These are phyloP conservation scores for Phrynocephalus versicolor DNA, from an alignment of 2,113 vertebrate species.

Conservation along the genomic window DNA sequence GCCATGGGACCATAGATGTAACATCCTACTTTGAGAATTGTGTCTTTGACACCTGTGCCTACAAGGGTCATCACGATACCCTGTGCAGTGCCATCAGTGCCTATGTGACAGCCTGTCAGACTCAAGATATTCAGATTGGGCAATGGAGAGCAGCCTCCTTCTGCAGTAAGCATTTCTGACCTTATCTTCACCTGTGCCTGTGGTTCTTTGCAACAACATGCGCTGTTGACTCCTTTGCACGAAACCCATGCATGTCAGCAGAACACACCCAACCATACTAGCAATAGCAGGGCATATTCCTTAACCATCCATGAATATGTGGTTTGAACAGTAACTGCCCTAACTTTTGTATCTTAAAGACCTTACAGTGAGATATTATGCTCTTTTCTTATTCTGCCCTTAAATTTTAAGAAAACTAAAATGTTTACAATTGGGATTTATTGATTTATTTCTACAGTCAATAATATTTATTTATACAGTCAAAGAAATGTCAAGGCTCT, in stretches of 20 bases:
- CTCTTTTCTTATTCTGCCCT: background rate
- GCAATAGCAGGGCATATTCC: background rate
- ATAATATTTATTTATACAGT: no score
- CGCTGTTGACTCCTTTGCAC: no score
- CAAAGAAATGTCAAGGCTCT: no score
- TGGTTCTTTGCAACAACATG: background rate
- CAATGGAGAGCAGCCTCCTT: conserved; percentile 62
- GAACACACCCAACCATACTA: background rate
- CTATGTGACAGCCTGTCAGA: conserved; percentile 68
- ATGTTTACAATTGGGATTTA: background rate
- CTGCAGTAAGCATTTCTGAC: conserved; percentile 65
- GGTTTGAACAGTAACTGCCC: background rate
- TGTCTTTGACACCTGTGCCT: conserved; percentile 69
- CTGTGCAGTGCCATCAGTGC: conserved; percentile 60
- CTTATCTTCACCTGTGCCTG: no score
- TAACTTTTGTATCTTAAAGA: background rate
- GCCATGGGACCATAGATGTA: conserved; percentile 53
- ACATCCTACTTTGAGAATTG: conserved; percentile 63
- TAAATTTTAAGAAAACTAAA: background rate
- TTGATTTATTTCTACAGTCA: background rate
- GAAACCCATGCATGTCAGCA: background rate
- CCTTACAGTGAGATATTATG: background rate
- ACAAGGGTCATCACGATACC: conserved; percentile 57
- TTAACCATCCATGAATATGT: background rate
- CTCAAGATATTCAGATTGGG: conserved; percentile 29